A percentile compares a stretch with the other conserved stretches of the same genome.
These are phyloP conservation scores for Congeria kusceri DNA, from an alignment of 2,888 invertebrate genomes.

Conservation along the genomic window DNA sequence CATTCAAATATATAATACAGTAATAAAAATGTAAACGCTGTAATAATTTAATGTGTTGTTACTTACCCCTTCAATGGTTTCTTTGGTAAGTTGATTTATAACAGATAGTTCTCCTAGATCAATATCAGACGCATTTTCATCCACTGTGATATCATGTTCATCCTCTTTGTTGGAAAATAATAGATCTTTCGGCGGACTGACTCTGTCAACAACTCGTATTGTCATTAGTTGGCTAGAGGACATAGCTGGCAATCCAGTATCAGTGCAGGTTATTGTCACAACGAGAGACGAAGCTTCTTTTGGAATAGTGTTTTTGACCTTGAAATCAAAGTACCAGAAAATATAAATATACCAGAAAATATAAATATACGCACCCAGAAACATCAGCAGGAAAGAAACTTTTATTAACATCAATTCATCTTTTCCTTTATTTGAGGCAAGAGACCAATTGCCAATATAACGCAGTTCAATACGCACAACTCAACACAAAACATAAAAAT, in stretches of 20 bases:
- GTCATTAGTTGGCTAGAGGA: constrained; percentile 37
- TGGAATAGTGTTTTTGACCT: constrained; percentile 62
- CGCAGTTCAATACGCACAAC: no score
- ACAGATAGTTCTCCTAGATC: constrained; percentile 61
- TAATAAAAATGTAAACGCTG: no score
- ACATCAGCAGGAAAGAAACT: no score
- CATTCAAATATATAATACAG: no score
- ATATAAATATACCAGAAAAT: background rate
- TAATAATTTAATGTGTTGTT: no score
- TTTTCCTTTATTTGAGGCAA: no score
- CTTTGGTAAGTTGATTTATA: constrained; percentile 63
- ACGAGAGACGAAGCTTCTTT: constrained; percentile 36
- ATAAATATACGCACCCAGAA: no score
- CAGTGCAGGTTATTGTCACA: constrained; percentile 64
- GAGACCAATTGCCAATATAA: no score
- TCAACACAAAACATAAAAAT: no score
- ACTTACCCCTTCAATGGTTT: constrained; percentile 52
- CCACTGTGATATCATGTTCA: constrained; percentile 27
- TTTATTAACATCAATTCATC: no score
- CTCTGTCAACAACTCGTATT: constrained; percentile 61
- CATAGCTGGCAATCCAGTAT: constrained; percentile 60
- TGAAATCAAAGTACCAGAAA: background rate
- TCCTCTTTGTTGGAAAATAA: constrained; percentile 32
- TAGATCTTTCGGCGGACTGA: constrained; percentile 67
- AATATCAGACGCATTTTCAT: constrained; percentile 58